Evolutionary conservation across 2,113 vertebrate genomes (phyloP), one percentile per base, ranked within the genome.

Genomic region (Cyanistes caeruleus): DNA sequence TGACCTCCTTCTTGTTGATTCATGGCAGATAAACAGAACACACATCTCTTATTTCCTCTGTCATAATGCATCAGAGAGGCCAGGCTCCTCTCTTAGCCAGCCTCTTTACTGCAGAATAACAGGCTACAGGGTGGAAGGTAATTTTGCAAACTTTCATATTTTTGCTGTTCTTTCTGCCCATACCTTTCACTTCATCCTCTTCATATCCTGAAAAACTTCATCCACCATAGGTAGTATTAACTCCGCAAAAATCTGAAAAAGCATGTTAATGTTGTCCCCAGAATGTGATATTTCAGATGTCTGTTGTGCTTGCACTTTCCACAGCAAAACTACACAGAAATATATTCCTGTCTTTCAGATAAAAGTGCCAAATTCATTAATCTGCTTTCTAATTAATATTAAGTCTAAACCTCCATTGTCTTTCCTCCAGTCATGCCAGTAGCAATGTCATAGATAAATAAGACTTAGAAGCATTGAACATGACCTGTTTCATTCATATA

Each of bases 1-100:
- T 93, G 93, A 92, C 87, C 89, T 87, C 81, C 49, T 70, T 62
- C 86, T 89, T 93, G n/a, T 91, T 90, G 87, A 93, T 87, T 89
- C 70, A 81, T 15, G 13, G 37, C 37, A 93, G 89, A 85, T 58
- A 77, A 90, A 60, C 62, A 73, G 41, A 91, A 83, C 10, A 51
- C 22, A 31, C 55, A 22, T 64, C 39, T 73, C 60, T 60, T 79
- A 78, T 39, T 56, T 7, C 33, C 28, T 37, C 58, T 73, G 28
- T 69, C 65, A 48, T 22, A 43, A 80, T 58, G 21, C 41, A 76
- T 35, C 25, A 58, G 53, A 68, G 65, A 80, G 56, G 15, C 30
- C 43, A 74, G 39, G 33, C 37, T 89, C 15, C 62, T 31, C 37
- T 58, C 51, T 51, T 53, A 67, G 17, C 27, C 70, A 55, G 43